Evolutionary conservation across 2,888 invertebrate species (phyloP), one percentile per base, ranked within the genome.

Genomic region (Caenorhabditis sp.): DNA sequence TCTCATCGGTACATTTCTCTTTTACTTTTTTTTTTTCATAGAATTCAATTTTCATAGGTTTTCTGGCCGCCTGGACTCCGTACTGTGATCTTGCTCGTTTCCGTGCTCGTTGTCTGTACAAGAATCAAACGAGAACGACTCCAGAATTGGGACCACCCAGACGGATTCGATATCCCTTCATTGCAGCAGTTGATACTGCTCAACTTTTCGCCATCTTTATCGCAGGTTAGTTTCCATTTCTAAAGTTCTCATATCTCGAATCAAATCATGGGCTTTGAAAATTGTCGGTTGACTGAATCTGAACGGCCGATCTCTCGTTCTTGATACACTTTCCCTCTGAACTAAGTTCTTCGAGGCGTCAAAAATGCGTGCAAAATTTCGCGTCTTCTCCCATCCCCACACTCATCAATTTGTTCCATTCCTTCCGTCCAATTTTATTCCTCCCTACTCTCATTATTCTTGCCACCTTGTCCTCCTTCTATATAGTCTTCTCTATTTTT

Each of bases 331-430:
- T 28, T 64, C 44, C 12, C 47, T 24, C 49, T 28, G 66, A 31
- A 51, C 44, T 24, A 63, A 63, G 44, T 24, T 38, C 54, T 54
- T 2, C 41, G 51, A 64, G 10, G 56, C 74, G 64, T 64, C 64
- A 64, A 74, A 64, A 64, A 74, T 26, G 24, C 31, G 24, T 19
- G 58, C 49, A 38, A 35, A 63, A 19, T 64, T 47, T n/a, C 5
- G 58, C 44, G 35, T 41, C 10, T n/a, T n/a, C n/a, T 56, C 58
- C 22, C 24, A 31, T 41, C n/a, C 38, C 16, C n/a, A 0, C 61
- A 8, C 63, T 73, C 74, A 74, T 64, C 74, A 74, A 64, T 74
- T 74, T 74, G 74, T 74, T 68, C 75, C 54, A 54, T 54, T 54
- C 14, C 54, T 14, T 14, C 26, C 14, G 3, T 14, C 14, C 54